Conservation (phyloP, 1,140 invertebrate species). For the Procambarus clarkii region DNA sequence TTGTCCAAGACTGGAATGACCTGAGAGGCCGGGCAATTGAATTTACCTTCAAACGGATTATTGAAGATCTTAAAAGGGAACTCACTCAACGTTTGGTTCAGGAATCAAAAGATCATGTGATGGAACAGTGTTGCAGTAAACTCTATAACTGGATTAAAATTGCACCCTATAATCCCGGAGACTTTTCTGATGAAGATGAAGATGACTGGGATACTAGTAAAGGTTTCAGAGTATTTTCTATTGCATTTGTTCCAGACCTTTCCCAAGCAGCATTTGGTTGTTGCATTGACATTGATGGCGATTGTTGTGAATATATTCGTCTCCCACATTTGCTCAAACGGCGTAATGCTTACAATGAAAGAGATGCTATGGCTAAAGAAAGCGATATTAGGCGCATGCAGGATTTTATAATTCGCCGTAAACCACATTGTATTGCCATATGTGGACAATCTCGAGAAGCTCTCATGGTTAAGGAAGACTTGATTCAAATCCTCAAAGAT, state of each 20-base stretch:
- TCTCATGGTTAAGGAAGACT: conserved; percentile 88
- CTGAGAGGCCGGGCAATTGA: conserved; percentile 91
- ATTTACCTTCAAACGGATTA: conserved; percentile 89
- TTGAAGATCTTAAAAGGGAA: conserved; percentile 94
- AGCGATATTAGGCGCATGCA: conserved; percentile 87
- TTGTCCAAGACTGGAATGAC: conserved; percentile 97
- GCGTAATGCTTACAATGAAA: conserved; percentile 84
- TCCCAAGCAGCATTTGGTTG: conserved; percentile 92
- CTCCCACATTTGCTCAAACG: conserved; percentile 90
- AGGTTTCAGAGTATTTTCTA: conserved; percentile 89
- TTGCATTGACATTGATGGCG: conserved; percentile 90
- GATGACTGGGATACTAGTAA: conserved; percentile 92
- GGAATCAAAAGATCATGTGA: conserved; percentile 93
- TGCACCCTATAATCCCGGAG: conserved; percentile 86
- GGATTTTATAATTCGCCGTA: conserved; percentile 91
- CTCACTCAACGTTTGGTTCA: conserved; percentile 85
- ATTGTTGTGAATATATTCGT: conserved; percentile 92
- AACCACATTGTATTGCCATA: conserved; percentile 94
- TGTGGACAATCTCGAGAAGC: conserved; percentile 94
- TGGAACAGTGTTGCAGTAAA: conserved; percentile 88
- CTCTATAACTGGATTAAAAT: conserved; percentile 95
- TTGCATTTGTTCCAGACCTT: conserved; percentile 92
- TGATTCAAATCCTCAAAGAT: conserved; percentile 84
- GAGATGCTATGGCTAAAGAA: conserved; percentile 86
- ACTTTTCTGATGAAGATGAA: conserved; percentile 85